These are phyloP conservation scores for Pimpla rufipes DNA, from an alignment of 2,888 invertebrate species.

Conservation along the genomic window DNA sequence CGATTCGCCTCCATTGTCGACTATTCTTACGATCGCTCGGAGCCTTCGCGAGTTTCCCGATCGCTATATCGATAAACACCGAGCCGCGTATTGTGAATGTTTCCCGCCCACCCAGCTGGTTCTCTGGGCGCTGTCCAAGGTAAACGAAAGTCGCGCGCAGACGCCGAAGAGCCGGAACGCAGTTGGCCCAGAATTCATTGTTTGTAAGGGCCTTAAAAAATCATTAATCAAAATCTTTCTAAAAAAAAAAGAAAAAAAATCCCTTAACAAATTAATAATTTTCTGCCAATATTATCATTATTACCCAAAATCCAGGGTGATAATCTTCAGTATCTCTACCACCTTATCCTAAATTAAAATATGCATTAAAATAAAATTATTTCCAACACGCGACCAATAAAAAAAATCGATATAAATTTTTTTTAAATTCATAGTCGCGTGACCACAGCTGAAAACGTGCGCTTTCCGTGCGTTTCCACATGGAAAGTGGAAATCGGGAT, in stretches of 20 bases:
- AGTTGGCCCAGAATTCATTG: background rate
- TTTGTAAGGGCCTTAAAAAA: background rate
- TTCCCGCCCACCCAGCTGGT: background rate
- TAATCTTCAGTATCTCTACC: too few relatives aligned
- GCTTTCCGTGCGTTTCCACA: background rate
- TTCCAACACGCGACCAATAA: background rate
- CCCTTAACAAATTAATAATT: too few relatives aligned
- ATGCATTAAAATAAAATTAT: too few relatives aligned
- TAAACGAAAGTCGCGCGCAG: background rate
- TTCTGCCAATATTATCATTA: too few relatives aligned
- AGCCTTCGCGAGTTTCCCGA: background rate
- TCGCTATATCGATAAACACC: background rate
- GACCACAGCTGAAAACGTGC: background rate
- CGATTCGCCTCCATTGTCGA: background rate
- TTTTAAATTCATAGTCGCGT: background rate
- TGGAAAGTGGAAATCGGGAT: constrained; percentile 9
- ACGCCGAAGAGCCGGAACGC: background rate
- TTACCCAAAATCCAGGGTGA: too few relatives aligned
- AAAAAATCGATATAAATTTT: background rate
- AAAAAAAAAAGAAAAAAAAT: too few relatives aligned
- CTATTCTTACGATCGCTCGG: background rate
- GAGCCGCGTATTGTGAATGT: background rate
- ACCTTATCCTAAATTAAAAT: too few relatives aligned
- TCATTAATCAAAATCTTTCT: background rate
- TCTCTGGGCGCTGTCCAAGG: background rate